These are phyloP conservation scores for Quadroppia sp. DNA, from an alignment of 2,888 invertebrate genomes.

Conservation along the genomic window DNA sequence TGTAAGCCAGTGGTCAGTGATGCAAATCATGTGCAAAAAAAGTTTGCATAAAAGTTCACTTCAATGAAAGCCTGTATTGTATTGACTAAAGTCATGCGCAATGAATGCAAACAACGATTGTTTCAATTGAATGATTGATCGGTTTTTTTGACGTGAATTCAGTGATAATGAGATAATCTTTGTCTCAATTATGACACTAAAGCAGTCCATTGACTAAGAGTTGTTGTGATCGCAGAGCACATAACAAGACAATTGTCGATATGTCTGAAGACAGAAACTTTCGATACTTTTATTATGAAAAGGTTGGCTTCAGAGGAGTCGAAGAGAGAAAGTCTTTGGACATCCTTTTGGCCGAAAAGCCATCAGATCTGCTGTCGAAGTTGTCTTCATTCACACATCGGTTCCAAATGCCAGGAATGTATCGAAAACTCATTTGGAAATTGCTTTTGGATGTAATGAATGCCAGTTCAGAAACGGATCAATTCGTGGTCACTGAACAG, in stretches of 20 bases:
- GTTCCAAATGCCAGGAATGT: conserved; percentile 74
- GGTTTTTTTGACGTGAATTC: background rate
- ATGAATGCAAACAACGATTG: background rate
- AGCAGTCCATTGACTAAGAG: background rate
- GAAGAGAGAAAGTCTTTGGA: conserved; percentile 86
- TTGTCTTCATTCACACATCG: conserved; percentile 77
- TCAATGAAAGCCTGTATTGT: no score
- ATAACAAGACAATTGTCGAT: background rate
- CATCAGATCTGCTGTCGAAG: conserved; percentile 67
- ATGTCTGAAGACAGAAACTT: conserved; percentile 52
- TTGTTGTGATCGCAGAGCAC: background rate
- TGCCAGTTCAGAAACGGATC: conserved; percentile 13
- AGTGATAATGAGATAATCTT: background rate
- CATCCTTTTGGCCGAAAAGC: conserved; percentile 66
- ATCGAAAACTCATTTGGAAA: conserved; percentile 79
- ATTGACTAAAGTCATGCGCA: background rate
- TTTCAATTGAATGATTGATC: background rate
- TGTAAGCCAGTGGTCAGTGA: no score
- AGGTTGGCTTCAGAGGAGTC: conserved; percentile 79
- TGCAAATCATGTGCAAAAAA: no score
- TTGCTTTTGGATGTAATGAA: conserved; percentile 65
- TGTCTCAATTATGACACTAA: background rate
- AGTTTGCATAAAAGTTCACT: no score
- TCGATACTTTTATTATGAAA: conserved; percentile 56
- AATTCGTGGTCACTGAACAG: background rate